Evolutionary conservation across 2,888 invertebrate genomes (phyloP).

Genomic region (Epinotia bilunana): DNA sequence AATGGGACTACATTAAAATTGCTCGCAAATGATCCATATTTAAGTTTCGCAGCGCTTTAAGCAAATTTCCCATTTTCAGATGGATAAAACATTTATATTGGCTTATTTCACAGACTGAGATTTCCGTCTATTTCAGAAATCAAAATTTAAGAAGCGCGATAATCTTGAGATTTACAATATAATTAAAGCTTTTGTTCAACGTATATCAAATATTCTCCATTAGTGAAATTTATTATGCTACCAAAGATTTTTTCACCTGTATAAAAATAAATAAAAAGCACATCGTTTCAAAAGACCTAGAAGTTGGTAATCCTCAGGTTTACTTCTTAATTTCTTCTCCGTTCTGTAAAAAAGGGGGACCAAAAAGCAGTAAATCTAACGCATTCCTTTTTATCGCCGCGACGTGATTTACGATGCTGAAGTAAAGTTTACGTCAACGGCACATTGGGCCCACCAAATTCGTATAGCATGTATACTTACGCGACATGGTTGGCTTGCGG

Average conservation of each 20-base stretch:
- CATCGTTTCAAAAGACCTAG: neutral
- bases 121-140: neutral
- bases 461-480: conserved; percentile 76
- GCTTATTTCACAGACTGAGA: neutral
- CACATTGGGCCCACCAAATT: conserved; percentile 31
- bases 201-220: neutral
- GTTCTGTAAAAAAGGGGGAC: neutral
- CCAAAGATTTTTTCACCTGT: neutral
- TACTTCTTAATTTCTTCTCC: conserved; percentile 1
- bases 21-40: conserved; percentile 42
- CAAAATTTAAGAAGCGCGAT: neutral
- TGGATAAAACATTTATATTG: neutral
- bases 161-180: neutral
- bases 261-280: neutral
- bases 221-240: neutral
- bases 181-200: neutral
- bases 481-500: conserved; percentile 86
- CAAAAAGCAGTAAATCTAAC: conserved; percentile 53
- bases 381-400: conserved; percentile 57
- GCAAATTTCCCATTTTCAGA: neutral
- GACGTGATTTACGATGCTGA: conserved; percentile 57
- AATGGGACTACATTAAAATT: conserved; percentile 47
- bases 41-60: conserved; percentile 29
- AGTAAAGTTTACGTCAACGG: conserved; percentile 34
- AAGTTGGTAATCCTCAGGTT: neutral